Percentiles rank a stretch among this genome's conserved stretches.
phyloP scores from a whole-genome alignment of 2,888 invertebrate genomes.

The Diachrysia chrysitis region DNA sequence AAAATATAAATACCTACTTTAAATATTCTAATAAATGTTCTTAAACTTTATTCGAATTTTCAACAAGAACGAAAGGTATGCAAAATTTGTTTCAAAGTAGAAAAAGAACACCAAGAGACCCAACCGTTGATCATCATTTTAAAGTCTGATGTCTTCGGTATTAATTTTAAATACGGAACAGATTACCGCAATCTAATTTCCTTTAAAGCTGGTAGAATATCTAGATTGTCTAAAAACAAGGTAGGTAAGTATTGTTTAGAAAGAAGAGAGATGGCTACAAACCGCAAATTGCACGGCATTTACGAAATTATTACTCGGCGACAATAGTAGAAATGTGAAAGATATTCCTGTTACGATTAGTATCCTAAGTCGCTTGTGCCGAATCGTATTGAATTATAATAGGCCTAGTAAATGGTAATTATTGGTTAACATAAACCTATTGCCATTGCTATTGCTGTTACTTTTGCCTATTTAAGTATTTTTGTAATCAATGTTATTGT shows the following conservation, averaged over 20 bases:
- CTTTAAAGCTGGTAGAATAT: slow-evolving; percentile 7
- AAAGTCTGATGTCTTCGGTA: slow-evolving; percentile 9
- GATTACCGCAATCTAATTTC: slow-evolving; percentile 31
- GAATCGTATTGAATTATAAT: not conserved
- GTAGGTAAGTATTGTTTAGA: slow-evolving; percentile 10
- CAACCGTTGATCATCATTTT: slow-evolving; percentile 26
- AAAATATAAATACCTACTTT: not conserved
- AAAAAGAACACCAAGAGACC: slow-evolving; percentile 33
- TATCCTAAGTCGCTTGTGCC: not conserved
- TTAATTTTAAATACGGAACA: slow-evolving; percentile 23
- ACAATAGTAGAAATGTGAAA: not conserved
- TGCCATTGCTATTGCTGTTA: no score
- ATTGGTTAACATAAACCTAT: not conserved
- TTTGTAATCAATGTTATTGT: not conserved
- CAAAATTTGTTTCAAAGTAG: slow-evolving; percentile 30
- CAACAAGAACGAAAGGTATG: not conserved
- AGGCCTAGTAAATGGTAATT: not conserved
- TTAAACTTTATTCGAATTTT: not conserved
- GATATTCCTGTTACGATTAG: not conserved
- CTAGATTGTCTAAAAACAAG: slow-evolving; percentile 7
- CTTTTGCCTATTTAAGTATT: no score
- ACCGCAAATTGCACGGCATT: slow-evolving; percentile 30
- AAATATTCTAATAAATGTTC: not conserved
- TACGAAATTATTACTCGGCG: slow-evolving; percentile 21
- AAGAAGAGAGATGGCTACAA: slow-evolving; percentile 9